phyloP scores from a whole-genome alignment of 1,140 invertebrate genomes.

The Pseudomyrmex sp. region DNA sequence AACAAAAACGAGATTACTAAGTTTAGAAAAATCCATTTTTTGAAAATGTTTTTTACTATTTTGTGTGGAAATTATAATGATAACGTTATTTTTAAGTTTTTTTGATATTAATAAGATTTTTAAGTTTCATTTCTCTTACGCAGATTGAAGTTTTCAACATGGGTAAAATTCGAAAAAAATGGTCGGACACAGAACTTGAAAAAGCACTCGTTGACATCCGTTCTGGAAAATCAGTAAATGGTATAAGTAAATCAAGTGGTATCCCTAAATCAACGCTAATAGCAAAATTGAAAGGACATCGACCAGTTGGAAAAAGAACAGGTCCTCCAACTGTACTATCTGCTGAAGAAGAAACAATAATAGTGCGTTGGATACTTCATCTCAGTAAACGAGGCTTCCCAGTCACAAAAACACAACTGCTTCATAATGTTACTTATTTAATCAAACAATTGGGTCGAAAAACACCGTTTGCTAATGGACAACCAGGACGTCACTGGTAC shows the following conservation, averaged over 20 bases:
- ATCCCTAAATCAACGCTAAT: slow-evolving; percentile 32
- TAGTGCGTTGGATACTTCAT: slow-evolving; percentile 72
- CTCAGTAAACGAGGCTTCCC: slow-evolving; percentile 77
- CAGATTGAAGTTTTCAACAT: slow-evolving; percentile 2
- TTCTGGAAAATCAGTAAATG: slow-evolving; percentile 26
- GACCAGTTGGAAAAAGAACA: slow-evolving; percentile 22
- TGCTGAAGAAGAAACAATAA: slow-evolving; percentile 5
- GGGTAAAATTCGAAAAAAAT: slow-evolving; percentile 24
- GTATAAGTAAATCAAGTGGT: slow-evolving; percentile 13
- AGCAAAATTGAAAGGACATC: slow-evolving; percentile 23
- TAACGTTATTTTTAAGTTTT: background rate
- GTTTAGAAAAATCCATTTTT: background rate
- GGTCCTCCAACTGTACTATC: slow-evolving; percentile 14
- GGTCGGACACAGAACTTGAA: slow-evolving; percentile 11
- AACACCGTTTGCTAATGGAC: slow-evolving; percentile 74
- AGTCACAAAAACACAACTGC: slow-evolving; percentile 75
- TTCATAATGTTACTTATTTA: slow-evolving; percentile 75
- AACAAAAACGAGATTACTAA: no score
- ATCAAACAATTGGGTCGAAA: slow-evolving; percentile 70
- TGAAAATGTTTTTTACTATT: background rate
- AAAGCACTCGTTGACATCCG: slow-evolving; percentile 22
- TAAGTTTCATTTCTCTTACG: background rate
- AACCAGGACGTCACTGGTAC: slow-evolving; percentile 73
- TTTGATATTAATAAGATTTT: slow-evolving; percentile 19
- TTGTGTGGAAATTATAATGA: background rate